These are phyloP conservation scores for Tethya wilhelma DNA, from an alignment of 37 sponge, comb jelly and placozoan genomes.

Conservation along the genomic window DNA sequence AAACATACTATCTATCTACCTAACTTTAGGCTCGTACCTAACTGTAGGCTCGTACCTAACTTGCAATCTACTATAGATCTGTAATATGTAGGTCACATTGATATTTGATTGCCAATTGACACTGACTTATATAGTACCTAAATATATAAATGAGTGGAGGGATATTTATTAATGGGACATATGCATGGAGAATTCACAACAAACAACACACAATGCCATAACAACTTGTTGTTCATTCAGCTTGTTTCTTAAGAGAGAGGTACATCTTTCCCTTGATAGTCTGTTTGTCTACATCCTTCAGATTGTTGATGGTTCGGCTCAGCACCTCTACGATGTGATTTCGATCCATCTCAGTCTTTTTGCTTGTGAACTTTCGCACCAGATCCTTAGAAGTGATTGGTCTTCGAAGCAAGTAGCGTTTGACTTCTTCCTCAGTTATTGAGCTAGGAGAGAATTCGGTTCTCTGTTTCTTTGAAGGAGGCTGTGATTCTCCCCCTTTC, in stretches of 20 bases:
- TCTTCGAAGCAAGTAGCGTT: conserved; percentile 70
- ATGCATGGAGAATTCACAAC: too few relatives aligned
- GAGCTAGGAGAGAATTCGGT: conserved; percentile 26
- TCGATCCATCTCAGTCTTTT: conserved; percentile 82
- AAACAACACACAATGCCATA: too few relatives aligned
- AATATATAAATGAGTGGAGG: too few relatives aligned
- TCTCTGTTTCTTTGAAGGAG: conserved; percentile 59
- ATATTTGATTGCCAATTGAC: too few relatives aligned
- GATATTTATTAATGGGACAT: too few relatives aligned
- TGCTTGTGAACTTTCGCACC: conserved; percentile 77
- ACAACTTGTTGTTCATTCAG: too few relatives aligned
- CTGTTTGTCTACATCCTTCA: conserved; percentile 64
- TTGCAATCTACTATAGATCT: too few relatives aligned
- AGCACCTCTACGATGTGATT: conserved; percentile 54
- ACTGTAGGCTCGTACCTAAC: too few relatives aligned
- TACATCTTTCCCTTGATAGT: conserved; percentile 70
- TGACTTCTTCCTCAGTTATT: conserved; percentile 85
- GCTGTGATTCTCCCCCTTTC: conserved; percentile 2
- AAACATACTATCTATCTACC: too few relatives aligned
- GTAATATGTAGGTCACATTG: too few relatives aligned
- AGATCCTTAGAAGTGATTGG: conserved; percentile 91
- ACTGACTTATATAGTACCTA: too few relatives aligned
- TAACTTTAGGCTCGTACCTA: too few relatives aligned
- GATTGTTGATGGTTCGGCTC: conserved; percentile 46
- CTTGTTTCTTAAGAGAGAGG: conserved; percentile 59